Evolutionary conservation across 2,888 invertebrate species (phyloP), one percentile per base, ranked within the genome.

Genomic region (Labia minor): DNA sequence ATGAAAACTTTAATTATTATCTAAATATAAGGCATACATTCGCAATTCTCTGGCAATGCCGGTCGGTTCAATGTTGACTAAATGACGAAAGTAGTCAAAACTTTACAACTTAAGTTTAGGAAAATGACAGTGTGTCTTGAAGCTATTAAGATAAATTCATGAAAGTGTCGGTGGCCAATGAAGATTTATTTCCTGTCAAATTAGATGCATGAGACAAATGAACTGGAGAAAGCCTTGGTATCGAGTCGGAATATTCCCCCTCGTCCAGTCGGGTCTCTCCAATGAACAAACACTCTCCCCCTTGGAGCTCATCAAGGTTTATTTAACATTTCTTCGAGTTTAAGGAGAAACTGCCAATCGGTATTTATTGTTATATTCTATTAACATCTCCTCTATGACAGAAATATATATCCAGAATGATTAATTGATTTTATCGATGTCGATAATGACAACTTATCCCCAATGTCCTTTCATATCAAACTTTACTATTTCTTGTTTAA

Each of bases 171-270:
- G 49, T 16, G n/a, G 14, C 49, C 49, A 49, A 49, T 49, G 49
- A 49, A 49, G 49, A 49, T 49, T 49, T 49, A 49, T 49, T 49
- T 49, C 49, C 49, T 49, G 49, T 49, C 49, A 49, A 49, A 49
- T 49, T 49, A 49, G 49, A 49, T 49, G 4, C 49, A 49, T n/a
- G 49, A 49, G 49, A 49, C 49, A 49, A 49, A 49, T 49, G 49
- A 49, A 49, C 49, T 49, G 49, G 2, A 14, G 49, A 49, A 49
- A 49, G 49, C 8, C 49, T n/a, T 16, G 6, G 16, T 49, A 2
- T 49, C 49, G 26, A 26, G 14, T 10, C 49, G n/a, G 49, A 3
- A 14, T 4, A 3, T 49, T 11, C 16, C 49, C 6, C n/a, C 49
- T 16, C 49, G 49, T 49, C 49, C 49, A 49, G 14, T 14, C 16